Evolutionary conservation across 2,888 invertebrate genomes (phyloP), one percentile per base, ranked within the genome.

Genomic region (Stegana nigrithorax): DNA sequence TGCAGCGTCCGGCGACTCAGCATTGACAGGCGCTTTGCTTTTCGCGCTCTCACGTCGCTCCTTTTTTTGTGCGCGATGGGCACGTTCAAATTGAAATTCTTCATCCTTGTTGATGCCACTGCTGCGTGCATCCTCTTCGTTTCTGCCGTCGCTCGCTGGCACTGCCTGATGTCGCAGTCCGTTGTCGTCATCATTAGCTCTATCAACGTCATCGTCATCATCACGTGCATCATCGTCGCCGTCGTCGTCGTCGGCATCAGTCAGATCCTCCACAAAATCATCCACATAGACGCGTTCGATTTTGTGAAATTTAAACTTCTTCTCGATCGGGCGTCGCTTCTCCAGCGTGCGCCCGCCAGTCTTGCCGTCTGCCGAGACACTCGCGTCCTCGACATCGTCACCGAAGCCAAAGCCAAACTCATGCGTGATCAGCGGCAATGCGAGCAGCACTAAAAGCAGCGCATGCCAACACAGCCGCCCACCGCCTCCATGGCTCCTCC

Each of bases 251-350:
- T 70, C 73, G 8, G 69, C 73, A 6, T 66, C 70, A 2, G 65
- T 68, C 12, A 67, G 67, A 27, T 71, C 73, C 1, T 74, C 72
- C 45, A 74, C 77, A n/a, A 72, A 75, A 21, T 77, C 73, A 14
- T 73, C 67, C 4, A 70, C 60, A 42, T 72, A 70, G 59, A 81
- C 61, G 55, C 82, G 81, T 62, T 79, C 76, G 50, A 84, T 77
- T 75, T 81, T 81, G 64, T 79, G 82, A 73, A 84, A 84, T 67
- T 82, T 82, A 55, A 82, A 81, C 67, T 81, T 83, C 39, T 66
- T 71, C 27, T 73, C 72, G 14, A 53, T 62, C 1, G 65, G 63
- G 4, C 69, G 69, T 17, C 60, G 51, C 19, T 64, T 51, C 7
- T 58, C 63, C 10, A 64, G 17, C 56, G 25, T 70, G 7, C 21